Evolutionary conservation across 2,888 invertebrate species (phyloP), one percentile per base, ranked within the genome.

Genomic region (Celastrina argiolus): DNA sequence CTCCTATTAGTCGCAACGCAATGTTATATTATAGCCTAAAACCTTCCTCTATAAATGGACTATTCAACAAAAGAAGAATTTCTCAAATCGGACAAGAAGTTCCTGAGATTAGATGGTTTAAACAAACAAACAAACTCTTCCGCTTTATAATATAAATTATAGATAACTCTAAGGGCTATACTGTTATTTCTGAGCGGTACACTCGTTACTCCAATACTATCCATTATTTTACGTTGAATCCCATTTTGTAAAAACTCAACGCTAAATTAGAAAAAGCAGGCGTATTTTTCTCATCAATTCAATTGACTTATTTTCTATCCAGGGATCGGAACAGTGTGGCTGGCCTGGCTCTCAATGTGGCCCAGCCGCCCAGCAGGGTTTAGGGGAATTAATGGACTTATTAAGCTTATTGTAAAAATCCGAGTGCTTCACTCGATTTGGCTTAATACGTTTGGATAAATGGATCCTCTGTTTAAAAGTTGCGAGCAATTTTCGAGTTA

Each of bases 311-410:
- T 66, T 68, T 58, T 56, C 65, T 69, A 69, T 67, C 72, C 68
- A n/a, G 67, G 69, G 71, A 71, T 73, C 72, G 72, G 71, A 72
- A 73, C 71, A 67, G 68, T 70, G 63, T 69, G 65, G 58, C 63
- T n/a, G n/a, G n/a, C 63, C 67, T 67, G 65, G 72, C 70, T 73
- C 70, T 69, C 6, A 3, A 7, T 68, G 72, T 75, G 75, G 76
- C 74, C 80, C 78, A 77, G 79, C 77, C 74, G 76, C 74, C 80
- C 78, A 77, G 79, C 77, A 71, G 71, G 79, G 82, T 83, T 82
- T 80, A 82, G 80, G 80, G 79, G 80, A 82, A 81, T 81, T 82
- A 72, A 72, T 69, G 69, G 69, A 69, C 69, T 71, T 76, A 78
- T 75, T 79, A 78, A 80, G 77, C 75, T 76, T 72, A 76, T 79